phyloP scores from a whole-genome alignment of 2,888 invertebrate species.

The Lamproptera curius region DNA sequence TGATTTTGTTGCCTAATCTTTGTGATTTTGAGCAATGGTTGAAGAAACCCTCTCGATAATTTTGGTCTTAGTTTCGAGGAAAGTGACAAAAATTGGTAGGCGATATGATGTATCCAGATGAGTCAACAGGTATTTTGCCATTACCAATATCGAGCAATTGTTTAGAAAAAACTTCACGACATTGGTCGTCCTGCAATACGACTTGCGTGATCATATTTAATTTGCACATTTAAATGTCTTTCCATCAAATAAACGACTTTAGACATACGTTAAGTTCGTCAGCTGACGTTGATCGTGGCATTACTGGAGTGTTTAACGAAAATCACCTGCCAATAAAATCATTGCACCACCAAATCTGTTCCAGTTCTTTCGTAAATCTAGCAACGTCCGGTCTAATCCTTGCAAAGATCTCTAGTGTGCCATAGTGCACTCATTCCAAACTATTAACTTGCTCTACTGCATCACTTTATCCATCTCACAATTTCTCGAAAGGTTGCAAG shows the following conservation, averaged over 20 bases:
- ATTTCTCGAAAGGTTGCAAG: constrained; percentile 20
- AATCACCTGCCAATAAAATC: too few species aligned
- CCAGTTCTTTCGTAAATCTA: constrained; percentile 25
- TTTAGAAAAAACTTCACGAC: not conserved
- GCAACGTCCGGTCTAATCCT: constrained; percentile 25
- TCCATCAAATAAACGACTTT: not conserved
- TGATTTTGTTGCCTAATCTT: not conserved
- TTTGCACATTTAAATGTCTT: not conserved
- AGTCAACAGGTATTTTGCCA: not conserved
- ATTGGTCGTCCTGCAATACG: not conserved
- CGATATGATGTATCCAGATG: not conserved
- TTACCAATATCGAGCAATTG: too few species aligned
- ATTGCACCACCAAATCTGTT: too few species aligned
- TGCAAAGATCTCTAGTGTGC: constrained; percentile 26
- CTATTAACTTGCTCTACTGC: too few species aligned
- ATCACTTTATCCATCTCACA: constrained; percentile 26
- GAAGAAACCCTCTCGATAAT: not conserved
- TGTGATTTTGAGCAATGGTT: too few species aligned
- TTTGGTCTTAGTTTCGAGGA: not conserved
- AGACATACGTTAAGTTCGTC: too few species aligned
- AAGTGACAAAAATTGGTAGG: not conserved
- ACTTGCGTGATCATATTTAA: not conserved
- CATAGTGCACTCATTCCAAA: too few species aligned
- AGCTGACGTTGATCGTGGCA: constrained; percentile 33
- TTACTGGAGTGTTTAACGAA: constrained; percentile 32